phyloP scores from a whole-genome alignment of 2,113 vertebrate species.

The Heliornis fulica region DNA sequence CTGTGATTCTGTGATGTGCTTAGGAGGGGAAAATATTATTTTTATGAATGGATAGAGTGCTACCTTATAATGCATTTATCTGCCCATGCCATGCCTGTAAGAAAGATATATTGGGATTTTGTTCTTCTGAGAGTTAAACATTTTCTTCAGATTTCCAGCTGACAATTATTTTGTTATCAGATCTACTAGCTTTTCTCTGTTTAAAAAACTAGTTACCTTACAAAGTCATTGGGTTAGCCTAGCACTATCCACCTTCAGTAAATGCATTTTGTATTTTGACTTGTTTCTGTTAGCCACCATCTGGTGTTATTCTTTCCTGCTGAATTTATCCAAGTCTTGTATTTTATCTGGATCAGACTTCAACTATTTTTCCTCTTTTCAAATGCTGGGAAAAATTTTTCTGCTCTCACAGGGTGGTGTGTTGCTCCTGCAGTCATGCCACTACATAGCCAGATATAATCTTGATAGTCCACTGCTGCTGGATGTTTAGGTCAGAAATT shows the following conservation, averaged over 20 bases:
- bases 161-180: not conserved
- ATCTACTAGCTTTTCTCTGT: not conserved
- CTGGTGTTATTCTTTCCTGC: not conserved
- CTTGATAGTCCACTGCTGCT: not conserved
- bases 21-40: not conserved
- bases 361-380: not conserved
- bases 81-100: not conserved
- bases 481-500: not conserved
- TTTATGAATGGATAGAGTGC: not conserved
- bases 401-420: not conserved
- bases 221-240: not conserved
- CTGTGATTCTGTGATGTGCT: too few species aligned
- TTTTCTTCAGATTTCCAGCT: not conserved
- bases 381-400: not conserved
- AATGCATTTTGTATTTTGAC: not conserved
- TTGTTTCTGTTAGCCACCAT: not conserved
- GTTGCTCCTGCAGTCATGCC: not conserved
- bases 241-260: not conserved
- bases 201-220: not conserved
- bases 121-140: not conserved
- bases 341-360: not conserved
- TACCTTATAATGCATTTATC: not conserved
- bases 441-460: not conserved
- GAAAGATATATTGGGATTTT: not conserved
- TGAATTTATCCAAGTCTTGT: not conserved